Percentiles rank a stretch among this genome's conserved stretches.
Conservation (phyloP, 2,888 invertebrate genomes). For the Cephus sareptanus region DNA sequence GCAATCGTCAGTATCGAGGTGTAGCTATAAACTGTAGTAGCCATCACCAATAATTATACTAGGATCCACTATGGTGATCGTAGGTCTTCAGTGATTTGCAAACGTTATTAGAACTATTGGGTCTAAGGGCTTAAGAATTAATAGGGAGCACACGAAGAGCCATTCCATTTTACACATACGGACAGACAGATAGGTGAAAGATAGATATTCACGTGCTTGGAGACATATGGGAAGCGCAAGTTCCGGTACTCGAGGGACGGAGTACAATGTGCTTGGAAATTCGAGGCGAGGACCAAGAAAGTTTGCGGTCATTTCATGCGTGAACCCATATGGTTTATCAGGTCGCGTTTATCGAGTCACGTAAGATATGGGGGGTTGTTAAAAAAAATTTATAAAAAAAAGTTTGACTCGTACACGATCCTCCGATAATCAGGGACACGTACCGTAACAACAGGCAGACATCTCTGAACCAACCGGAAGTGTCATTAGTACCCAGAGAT, state of each 20-base stretch:
- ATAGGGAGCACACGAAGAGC: no score
- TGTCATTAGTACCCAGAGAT: not conserved
- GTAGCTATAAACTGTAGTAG: no score
- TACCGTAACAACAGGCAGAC: not conserved
- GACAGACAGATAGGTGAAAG: no score
- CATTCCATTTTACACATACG: no score
- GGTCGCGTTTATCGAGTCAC: not conserved
- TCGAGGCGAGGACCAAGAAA: not conserved
- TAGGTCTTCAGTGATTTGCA: no score
- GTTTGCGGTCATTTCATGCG: not conserved
- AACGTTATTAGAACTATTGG: no score
- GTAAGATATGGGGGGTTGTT: not conserved
- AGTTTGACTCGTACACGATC: not conserved
- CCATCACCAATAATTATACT: no score
- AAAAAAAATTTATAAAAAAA: not conserved
- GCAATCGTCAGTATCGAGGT: no score
- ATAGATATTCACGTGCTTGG: not conserved
- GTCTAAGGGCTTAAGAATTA: no score
- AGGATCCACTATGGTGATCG: no score
- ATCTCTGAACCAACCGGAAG: not conserved
- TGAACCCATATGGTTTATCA: not conserved
- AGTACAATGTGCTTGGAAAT: not conserved
- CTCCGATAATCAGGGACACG: not conserved
- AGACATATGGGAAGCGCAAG: not conserved
- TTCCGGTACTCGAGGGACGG: not conserved